Evolutionary conservation across 2,113 vertebrate genomes (phyloP), one percentile per base, ranked within the genome.

Genomic region (Podarcis raffonei): DNA sequence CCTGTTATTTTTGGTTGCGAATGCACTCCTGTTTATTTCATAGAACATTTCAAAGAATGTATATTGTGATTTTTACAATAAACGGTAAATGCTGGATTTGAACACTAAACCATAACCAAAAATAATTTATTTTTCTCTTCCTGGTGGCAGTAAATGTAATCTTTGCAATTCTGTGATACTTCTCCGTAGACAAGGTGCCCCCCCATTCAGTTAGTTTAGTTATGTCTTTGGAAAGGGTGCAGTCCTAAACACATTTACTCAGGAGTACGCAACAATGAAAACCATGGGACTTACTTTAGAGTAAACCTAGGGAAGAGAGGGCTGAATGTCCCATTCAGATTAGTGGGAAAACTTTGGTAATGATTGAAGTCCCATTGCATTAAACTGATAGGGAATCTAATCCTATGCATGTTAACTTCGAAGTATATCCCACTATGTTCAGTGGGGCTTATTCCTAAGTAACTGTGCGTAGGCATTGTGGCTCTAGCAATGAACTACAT

Each of bases 1-100:
- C 53, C 75, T 89, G 87, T 25, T 87, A 57, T 53, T 78, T 69
- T 90, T 85, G 80, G 89, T 90, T 83, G 81, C 3, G 25, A 62
- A 23, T 85, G 81, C 0, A 32, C 39, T 84, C 87, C 25, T 78
- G n/a, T 39, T 92, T 81, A 27, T 88, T 93, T 93, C 1, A 6
- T 69, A 90, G 77, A 69, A 88, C 87, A 48, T 92, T 81, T 6
- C 87, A 82, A 92, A 90, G 42, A 90, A 86, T 84, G 85, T 87
- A 37, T 35, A 39, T 82, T 62, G 62, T 1, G 4, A 25, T 69
- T 22, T 0, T 0, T 8, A 89, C 84, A 89, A 90, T 90, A 86
- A 90, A 90, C 84, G 81, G 39, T 71, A 94, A 83, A 35, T 69
- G 80, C 16, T 84, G 65, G 82, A 83, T 84, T 84, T 88, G 89